Evolutionary conservation across 1,140 invertebrate genomes (phyloP), one percentile per base, ranked within the genome.

Genomic region (Cydia strobilella): DNA sequence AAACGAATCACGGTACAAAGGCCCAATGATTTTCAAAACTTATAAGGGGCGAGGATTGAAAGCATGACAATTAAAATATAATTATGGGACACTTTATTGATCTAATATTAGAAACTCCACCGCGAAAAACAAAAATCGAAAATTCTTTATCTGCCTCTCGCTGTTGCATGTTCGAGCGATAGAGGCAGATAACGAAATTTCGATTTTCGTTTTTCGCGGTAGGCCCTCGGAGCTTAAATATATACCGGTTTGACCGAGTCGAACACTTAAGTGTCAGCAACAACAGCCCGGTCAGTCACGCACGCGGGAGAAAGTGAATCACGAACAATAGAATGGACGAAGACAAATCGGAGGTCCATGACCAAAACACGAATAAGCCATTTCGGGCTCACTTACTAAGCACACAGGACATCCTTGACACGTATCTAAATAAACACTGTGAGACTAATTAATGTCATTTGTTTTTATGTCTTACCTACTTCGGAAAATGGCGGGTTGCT

Each of bases 231-330:
- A 45, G 5, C 5, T 59, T 4, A 59, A 59, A 59, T 6, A 6
- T 51, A 54, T 54, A 59, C n/a, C 48, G 6, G 48, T 51, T 51
- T 20, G 18, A 23, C 7, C 2, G 18, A 23, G 15, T 7, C 18
- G 9, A 59, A 23, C n/a, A 20, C 4, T 15, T 20, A 23, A 59
- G 48, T 51, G 48, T 6, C 7, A 51, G 48, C 48, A 51, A 51
- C 48, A 51, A 75, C 77, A 75, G 45, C 31, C 35, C 54, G 75
- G 78, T 80, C 80, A 84, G 74, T 80, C 74, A 79, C 73, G 77
- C 73, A 51, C 73, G 35, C 74, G 78, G 45, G 83, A 77, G 83
- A 86, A 86, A 85, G 81, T 84, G 75, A 81, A 79, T 65, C 76
- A 54, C 71, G 54, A 74, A 84, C 81, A 84, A 84, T 82, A 73